Conservation (phyloP, 2,797 vertebrate species). For the Oreortyx pictus region DNA sequence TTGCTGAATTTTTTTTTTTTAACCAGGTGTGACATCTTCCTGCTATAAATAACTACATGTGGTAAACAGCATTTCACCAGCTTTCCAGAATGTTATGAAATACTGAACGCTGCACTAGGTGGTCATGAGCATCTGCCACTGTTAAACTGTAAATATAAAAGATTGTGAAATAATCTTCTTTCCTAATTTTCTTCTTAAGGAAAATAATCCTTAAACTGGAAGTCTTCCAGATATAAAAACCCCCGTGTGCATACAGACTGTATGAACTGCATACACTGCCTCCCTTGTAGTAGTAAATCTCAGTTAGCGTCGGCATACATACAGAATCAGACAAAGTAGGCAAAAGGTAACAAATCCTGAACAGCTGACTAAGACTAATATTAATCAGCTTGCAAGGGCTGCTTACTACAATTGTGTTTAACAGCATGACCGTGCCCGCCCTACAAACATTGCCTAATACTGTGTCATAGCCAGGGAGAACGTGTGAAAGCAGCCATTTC, state of each 20-base stretch:
- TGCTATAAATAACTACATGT: conserved; percentile 6
- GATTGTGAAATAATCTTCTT: not conserved
- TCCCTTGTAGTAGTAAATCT: not conserved
- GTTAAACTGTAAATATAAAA: not conserved
- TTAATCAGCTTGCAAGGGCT: conserved; percentile 9
- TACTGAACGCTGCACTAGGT: not conserved
- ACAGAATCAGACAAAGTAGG: not conserved
- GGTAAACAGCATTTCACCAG: conserved; percentile 23
- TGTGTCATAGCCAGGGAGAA: not conserved
- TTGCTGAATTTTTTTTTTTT: not conserved
- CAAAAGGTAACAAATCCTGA: conserved; percentile 9
- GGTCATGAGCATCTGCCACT: not conserved
- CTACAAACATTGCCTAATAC: not conserved
- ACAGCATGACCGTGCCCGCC: not conserved
- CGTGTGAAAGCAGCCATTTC: not conserved
- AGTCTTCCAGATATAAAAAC: not conserved
- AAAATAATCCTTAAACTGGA: conserved; percentile 16
- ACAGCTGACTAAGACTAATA: conserved; percentile 22
- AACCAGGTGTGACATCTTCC: not conserved
- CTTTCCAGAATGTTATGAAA: not conserved
- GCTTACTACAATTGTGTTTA: not conserved
- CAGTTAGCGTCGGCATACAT: not conserved
- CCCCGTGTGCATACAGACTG: not conserved
- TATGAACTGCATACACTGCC: not conserved
- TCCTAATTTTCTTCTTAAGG: conserved; percentile 27